Base-by-base conservation (phyloP, 2,113 vertebrate genomes). In the Osmerus eperlanus region DNA sequence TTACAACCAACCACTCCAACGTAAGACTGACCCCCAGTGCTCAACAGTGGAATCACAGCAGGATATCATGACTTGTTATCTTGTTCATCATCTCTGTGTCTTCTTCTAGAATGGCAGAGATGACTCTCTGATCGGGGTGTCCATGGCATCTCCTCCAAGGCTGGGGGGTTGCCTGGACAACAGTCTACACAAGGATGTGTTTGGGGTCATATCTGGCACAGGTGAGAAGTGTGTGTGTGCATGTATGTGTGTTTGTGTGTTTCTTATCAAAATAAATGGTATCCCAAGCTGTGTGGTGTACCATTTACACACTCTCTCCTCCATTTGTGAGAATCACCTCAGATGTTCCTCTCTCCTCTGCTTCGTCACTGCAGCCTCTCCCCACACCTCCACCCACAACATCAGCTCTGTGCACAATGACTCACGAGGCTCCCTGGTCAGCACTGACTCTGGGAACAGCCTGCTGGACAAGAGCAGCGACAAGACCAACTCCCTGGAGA, bases 181-280 rank as follows among this genome's bases (percentile, higher is more conserved):
- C 77, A 95, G 88, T 75, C 92, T 96, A 51, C 96, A 96, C 85
- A 98, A 96, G 89, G 97, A 99, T 63, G 91, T 99, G 7, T 93
- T 98, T 73, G 97, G 95, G 7, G 95, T 93, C 75, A 97, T 99
- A 79, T 98, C 97, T 60, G 96, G 96, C 82, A 95, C 97, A 77
- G 95, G 96, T 98, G 87, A 90, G 19, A 65, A 7, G 13, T 16
- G 14, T 70, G 16, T 70, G 16, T 68, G 29, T 25, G 41, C 9
- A 12, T 47, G 41, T 36, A 3, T 36, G 32, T 36, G 4, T 36
- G 32, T 36, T 5, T 2, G 41, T 47, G 6, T 6, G 32, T 47
- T 47, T 47, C 9, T 47, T 47, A 2, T 47, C 9, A 47, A 47
- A 12, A 47, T 36, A 47, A 9, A 47, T 47, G 9, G 41, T 47